Base-by-base conservation (phyloP, 2,113 vertebrate species). In the Ictalurus furcatus region DNA sequence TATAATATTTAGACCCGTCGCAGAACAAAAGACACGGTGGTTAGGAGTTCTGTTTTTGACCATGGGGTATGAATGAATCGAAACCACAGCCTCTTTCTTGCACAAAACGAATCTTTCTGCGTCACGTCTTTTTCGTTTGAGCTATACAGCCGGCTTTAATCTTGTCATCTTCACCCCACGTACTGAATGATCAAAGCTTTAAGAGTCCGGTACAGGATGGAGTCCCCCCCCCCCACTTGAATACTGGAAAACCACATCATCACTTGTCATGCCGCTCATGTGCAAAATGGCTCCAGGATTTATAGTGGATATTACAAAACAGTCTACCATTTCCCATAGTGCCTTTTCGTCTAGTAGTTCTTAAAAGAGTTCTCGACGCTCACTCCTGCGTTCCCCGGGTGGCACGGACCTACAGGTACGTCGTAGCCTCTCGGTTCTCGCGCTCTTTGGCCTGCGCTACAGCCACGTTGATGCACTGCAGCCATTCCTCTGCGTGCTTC, bases 381-480 rank as follows among this genome's bases (percentile, higher is more conserved):
- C 11, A 17, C 52, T n/a, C 37, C 52, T 9, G 79, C 48, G 2
- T 14, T 37, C 25, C 48, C n/a, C 30, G 34, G 69, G 69, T 65
- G 17, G 52, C 2, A 8, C n/a, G 67, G 73, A 90, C 79, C 95
- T 96, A 98, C 89, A 99, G 96, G 94, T 97, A 97, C 0, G 98
- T 99, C 90, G 97, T 99, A 11, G 97, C 96, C 92, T 99, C 97
- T 61, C 92, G 92, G 91, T 96, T 97, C 90, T 98, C 96, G 21
- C 96, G 94, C 92, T 99, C 96, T 28, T 94, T 96, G 3, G 97
- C 98, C 93, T 97, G 97, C 0, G 97, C 98, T 2, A 99, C 95
- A 0, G 98, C 98, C n/a, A 99, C 97, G 2, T 94, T 98, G 94
- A 99, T 96, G 94, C 97, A 99, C 94, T 98, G 98, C 73, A 99